These are phyloP conservation scores for Aphidius colemani DNA, from an alignment of 2,888 invertebrate species.

Conservation along the genomic window DNA sequence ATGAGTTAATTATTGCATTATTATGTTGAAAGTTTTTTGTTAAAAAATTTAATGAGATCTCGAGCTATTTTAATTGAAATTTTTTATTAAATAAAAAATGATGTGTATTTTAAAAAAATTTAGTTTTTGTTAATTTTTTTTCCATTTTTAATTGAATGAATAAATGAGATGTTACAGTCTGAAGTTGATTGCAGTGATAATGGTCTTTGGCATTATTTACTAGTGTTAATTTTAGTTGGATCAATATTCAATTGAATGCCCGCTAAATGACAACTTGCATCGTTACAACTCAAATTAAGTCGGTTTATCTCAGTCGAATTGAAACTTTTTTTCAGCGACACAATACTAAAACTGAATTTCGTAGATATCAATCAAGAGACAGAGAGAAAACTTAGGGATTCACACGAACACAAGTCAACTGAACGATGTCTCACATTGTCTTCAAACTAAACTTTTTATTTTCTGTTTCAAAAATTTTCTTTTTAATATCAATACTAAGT, in stretches of 20 bases:
- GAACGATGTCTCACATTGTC: slow-evolving; percentile 32
- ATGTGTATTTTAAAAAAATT: no score
- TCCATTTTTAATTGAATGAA: no score
- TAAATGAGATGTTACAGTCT: slow-evolving; percentile 41
- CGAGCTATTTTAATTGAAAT: no score
- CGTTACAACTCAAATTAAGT: slow-evolving; percentile 48
- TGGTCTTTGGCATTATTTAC: slow-evolving; percentile 54
- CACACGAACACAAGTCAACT: slow-evolving; percentile 10
- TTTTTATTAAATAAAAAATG: no score
- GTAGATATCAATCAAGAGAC: not conserved
- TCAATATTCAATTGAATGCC: slow-evolving; percentile 59
- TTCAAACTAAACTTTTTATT: slow-evolving; percentile 20
- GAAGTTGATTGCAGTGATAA: slow-evolving; percentile 52
- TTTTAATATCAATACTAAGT: no score
- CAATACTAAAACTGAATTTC: not conserved
- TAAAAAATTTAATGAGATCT: no score
- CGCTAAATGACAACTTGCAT: slow-evolving; percentile 51
- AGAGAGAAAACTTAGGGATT: not conserved
- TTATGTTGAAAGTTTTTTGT: no score
- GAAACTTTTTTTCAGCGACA: slow-evolving; percentile 18
- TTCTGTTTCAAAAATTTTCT: no score
- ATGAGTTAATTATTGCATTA: not conserved
- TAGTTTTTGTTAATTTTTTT: no score
- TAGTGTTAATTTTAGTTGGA: slow-evolving; percentile 55
- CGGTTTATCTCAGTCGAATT: slow-evolving; percentile 29